Percentiles rank a stretch among this genome's conserved stretches.
phyloP scores from a whole-genome alignment of 2,888 invertebrate genomes.

The Heliconius hortense region DNA sequence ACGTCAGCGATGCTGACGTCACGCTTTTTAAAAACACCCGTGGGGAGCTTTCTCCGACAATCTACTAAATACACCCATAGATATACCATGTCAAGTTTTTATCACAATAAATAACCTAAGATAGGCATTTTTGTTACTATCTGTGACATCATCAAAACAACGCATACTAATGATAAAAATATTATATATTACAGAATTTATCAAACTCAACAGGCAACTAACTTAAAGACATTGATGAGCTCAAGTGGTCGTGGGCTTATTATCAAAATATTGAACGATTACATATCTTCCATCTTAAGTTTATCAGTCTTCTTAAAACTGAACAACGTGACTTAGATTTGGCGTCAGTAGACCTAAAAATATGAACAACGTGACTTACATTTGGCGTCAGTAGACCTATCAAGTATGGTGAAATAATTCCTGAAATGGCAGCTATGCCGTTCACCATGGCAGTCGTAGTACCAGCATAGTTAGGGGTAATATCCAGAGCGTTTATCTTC shows the following conservation, averaged over 20 bases:
- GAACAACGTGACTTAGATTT: conserved; percentile 71
- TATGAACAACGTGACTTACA: conserved; percentile 62
- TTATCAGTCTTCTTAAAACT: not conserved
- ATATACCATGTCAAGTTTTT: not conserved
- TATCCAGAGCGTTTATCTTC: conserved; percentile 85
- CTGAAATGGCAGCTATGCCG: conserved; percentile 84
- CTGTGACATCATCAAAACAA: conserved; percentile 12
- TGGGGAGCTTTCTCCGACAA: too few relatives aligned
- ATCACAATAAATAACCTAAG: not conserved
- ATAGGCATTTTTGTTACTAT: not conserved
- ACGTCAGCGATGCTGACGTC: too few relatives aligned
- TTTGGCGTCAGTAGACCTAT: conserved; percentile 83
- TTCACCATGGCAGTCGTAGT: conserved; percentile 85
- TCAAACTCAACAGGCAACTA: not conserved
- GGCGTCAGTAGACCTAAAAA: conserved; percentile 55
- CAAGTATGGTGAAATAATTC: conserved; percentile 83
- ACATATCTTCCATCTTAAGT: not conserved
- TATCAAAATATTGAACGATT: not conserved
- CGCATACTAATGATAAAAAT: not conserved
- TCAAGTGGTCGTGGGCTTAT: not conserved
- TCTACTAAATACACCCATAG: not conserved
- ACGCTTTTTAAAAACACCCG: too few relatives aligned
- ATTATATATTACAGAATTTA: not conserved
- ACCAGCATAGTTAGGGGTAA: conserved; percentile 85
- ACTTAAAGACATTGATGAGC: not conserved